Evolutionary conservation across 2,888 invertebrate species (phyloP), one percentile per base, ranked within the genome.

Genomic region (Tenthredo mesomela): DNA sequence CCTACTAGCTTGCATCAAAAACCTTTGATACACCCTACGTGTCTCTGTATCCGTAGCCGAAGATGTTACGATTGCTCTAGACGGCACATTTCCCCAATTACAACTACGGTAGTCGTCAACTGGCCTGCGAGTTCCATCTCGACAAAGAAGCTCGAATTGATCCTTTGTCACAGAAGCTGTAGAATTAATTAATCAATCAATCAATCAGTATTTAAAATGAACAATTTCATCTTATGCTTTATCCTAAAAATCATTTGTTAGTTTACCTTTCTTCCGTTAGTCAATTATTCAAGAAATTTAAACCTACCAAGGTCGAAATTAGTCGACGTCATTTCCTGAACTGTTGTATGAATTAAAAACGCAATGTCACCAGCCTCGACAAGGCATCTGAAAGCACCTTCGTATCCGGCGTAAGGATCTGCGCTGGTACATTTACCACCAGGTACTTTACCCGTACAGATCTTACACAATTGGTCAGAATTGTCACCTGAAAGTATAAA

Each of bases 321-420:
- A 0, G 95, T 95, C 6, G 94, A 92, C 5, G 96, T 93, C 92
- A 97, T 95, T 92, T 97, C 97, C 54, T 95, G 94, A 29, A 98
- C 96, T 0, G 98, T 97, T 0, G 96, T 96, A 91, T 98, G 98
- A 75, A 97, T 95, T 0, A 99, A 94, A 92, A 99, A 99, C 0
- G 99, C 99, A 25, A 99, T 95, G 78, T 99, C 98, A 1, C 98
- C 99, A 18, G 94, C 95, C 88, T 97, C 96, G 1, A 97, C 94
- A 3, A 99, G 94, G 93, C 99, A 99, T 70, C 95, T 95, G 86
- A 99, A 96, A 0, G 99, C 99, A 0, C 99, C 99, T 92, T 97
- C 97, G 92, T 97, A 98, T 0, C 98, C 98, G 40, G 97, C 97
- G 92, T 97, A 98, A 0, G 98, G 98, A 94, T 99, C 99, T 0